These are phyloP conservation scores for Mystacornis crossleyi DNA, from an alignment of 2,113 vertebrate genomes.

Conservation along the genomic window DNA sequence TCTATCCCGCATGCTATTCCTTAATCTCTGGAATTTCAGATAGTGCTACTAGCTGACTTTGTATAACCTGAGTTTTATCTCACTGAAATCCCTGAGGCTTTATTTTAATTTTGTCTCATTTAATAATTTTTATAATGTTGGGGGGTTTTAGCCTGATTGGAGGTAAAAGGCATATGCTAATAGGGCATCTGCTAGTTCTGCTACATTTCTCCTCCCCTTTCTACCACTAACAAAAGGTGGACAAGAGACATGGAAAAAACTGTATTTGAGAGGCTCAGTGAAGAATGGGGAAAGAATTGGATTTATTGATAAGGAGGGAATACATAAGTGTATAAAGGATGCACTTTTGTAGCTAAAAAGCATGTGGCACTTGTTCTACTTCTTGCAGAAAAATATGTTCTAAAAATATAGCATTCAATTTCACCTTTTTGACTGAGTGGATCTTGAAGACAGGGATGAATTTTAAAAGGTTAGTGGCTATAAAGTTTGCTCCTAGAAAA, in stretches of 20 bases:
- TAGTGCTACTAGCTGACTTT: not conserved
- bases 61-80: constrained; percentile 17
- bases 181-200: not conserved
- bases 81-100: constrained; percentile 47
- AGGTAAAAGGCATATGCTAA: not conserved
- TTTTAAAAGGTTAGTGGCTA: not conserved
- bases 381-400: not conserved
- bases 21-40: not conserved
- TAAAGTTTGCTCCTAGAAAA: not conserved
- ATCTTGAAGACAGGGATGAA: not conserved
- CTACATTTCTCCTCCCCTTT: not conserved
- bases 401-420: not conserved
- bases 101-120: not conserved
- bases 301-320: not conserved
- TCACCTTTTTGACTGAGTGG: not conserved
- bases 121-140: not conserved
- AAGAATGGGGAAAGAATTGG: not conserved
- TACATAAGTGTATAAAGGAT: not conserved
- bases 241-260: not conserved
- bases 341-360: not conserved
- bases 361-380: not conserved
- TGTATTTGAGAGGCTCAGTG: not conserved
- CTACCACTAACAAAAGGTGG: not conserved
- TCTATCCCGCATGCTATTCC: not conserved
- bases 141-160: not conserved